Conservation (phyloP, 2,888 invertebrate species). For the Drosophila suboccidentalis region DNA sequence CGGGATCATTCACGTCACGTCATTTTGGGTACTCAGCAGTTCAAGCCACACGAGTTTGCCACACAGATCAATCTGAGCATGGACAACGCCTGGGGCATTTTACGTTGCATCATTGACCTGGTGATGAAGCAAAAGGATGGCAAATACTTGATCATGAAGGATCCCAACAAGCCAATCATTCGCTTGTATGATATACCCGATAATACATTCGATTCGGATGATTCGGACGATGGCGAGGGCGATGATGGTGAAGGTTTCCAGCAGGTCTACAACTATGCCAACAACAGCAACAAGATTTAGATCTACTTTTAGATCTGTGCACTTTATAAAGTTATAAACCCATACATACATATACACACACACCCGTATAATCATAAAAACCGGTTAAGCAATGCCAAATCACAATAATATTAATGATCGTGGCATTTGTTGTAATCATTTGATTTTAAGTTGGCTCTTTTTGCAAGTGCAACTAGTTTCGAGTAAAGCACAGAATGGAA, state of each 20-base stretch:
- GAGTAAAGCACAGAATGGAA: slow-evolving; percentile 65
- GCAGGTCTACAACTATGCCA: slow-evolving; percentile 83
- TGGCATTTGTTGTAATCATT: slow-evolving; percentile 49
- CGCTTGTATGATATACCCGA: slow-evolving; percentile 99
- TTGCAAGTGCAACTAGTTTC: slow-evolving; percentile 42
- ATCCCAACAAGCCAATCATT: slow-evolving; percentile 99
- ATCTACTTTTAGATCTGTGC: slow-evolving; percentile 39
- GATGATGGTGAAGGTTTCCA: slow-evolving; percentile 84
- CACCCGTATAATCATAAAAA: slow-evolving; percentile 48
- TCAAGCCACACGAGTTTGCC: slow-evolving; percentile 99
- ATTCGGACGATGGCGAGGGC: slow-evolving; percentile 84
- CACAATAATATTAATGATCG: slow-evolving; percentile 25
- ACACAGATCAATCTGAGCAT: slow-evolving; percentile 99
- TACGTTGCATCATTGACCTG: slow-evolving; percentile 98
- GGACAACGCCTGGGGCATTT: slow-evolving; percentile 99
- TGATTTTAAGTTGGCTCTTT: slow-evolving; percentile 54
- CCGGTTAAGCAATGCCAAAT: slow-evolving; percentile 59
- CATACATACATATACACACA: slow-evolving; percentile 12
- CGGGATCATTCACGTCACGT: slow-evolving; percentile 98
- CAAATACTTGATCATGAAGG: slow-evolving; percentile 99
- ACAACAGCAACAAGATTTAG: slow-evolving; percentile 73
- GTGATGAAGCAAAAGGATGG: slow-evolving; percentile 99
- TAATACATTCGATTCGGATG: slow-evolving; percentile 98
- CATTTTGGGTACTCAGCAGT: slow-evolving; percentile 98
- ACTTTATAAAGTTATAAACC: slow-evolving; percentile 29